A percentile compares a stretch with the other conserved stretches of the same genome.
phyloP scores from a whole-genome alignment of 1,140 invertebrate genomes.

The Pseudomyrmex concolor region DNA sequence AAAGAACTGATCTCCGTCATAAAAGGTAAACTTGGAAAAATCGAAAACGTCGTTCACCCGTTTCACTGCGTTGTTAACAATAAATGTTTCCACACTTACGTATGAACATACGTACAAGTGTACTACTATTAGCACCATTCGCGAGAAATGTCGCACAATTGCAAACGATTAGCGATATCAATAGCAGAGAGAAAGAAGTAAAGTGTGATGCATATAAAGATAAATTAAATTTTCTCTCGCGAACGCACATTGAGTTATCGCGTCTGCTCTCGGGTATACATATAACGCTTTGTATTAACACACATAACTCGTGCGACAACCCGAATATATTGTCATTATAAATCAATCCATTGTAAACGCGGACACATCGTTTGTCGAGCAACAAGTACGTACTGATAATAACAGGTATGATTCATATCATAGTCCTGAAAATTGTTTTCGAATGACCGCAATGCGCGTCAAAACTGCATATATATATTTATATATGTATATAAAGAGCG shows the following conservation, averaged over 20 bases:
- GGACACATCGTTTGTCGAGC: constrained; percentile 21
- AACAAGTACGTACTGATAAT: constrained; percentile 16
- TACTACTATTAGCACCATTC: background rate
- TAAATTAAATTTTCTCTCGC: constrained; percentile 36
- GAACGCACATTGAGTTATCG: background rate
- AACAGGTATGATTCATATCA: constrained; percentile 19
- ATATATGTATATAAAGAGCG: background rate
- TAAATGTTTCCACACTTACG: background rate
- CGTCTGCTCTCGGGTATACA: background rate
- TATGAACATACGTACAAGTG: too few species aligned
- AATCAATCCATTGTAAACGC: constrained; percentile 37
- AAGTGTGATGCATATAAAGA: too few species aligned
- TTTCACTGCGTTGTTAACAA: constrained; percentile 14
- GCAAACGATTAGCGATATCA: background rate
- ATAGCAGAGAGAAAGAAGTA: background rate
- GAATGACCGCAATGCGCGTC: background rate
- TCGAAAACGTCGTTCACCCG: constrained; percentile 29
- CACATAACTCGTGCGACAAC: constrained; percentile 30
- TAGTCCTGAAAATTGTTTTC: background rate
- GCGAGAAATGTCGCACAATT: background rate
- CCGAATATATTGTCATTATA: constrained; percentile 51
- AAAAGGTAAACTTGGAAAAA: constrained; percentile 5
- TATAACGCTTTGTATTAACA: constrained; percentile 7
- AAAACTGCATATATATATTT: background rate
- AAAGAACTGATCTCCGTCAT: constrained; percentile 14